phyloP scores from a whole-genome alignment of 1,140 invertebrate genomes.

The Lucilia cuprina region DNA sequence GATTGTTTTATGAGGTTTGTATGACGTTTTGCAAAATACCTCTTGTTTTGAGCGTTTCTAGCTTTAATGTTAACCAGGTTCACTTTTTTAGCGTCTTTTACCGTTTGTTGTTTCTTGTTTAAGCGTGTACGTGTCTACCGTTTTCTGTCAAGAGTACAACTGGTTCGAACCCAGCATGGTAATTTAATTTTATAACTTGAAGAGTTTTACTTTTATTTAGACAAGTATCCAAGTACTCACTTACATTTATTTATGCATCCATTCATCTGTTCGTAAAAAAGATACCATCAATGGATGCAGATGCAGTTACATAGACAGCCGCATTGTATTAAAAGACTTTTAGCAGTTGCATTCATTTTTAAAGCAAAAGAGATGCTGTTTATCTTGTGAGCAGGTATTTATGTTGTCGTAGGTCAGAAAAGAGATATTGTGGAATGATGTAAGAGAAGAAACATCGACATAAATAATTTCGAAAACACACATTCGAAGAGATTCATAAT shows the following conservation, averaged over 20 bases:
- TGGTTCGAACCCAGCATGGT: not conserved
- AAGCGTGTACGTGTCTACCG: not conserved
- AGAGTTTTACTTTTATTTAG: not conserved
- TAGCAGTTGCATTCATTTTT: too few relatives aligned
- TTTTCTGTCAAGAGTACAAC: constrained; percentile 5
- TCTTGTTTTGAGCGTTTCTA: not conserved
- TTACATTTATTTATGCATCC: too few relatives aligned
- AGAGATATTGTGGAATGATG: not conserved
- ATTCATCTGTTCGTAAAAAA: too few relatives aligned
- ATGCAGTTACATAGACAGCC: too few relatives aligned
- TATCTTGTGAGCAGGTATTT: not conserved
- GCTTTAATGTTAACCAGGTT: not conserved
- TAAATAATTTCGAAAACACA: too few relatives aligned
- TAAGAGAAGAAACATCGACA: too few relatives aligned
- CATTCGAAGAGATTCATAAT: too few relatives aligned
- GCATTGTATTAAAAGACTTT: too few relatives aligned
- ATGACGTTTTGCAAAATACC: constrained; percentile 5
- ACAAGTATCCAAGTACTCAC: not conserved
- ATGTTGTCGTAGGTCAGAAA: not conserved
- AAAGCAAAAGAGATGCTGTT: not conserved
- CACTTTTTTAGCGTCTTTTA: not conserved
- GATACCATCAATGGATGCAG: too few relatives aligned
- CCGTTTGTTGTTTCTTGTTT: not conserved
- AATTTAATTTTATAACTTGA: constrained; percentile 16
- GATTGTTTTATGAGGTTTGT: not conserved